Base-by-base conservation (phyloP, 2,888 invertebrate species). In the Pomacea canaliculata region DNA sequence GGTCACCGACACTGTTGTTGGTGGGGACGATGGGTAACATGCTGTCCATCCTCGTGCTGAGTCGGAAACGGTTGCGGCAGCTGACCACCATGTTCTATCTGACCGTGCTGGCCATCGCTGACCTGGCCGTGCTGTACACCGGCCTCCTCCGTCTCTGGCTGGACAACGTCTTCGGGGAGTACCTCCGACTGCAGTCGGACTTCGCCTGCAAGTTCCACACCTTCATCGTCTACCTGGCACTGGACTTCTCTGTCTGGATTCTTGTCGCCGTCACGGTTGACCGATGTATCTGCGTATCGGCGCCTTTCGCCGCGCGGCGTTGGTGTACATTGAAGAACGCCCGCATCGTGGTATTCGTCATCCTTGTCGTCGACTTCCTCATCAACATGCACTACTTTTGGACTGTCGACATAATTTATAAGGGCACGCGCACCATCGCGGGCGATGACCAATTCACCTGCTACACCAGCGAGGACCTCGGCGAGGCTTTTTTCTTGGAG, bases 351-450 rank as follows among this genome's bases (percentile, higher is more conserved):
- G 79, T 86, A 18, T 19, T 76, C 12, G 67, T 77, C 9, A 79
- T 86, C 37, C 27, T 83, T 7, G 13, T 80, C 5, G 23, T 82
- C 0, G 70, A 86, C 18, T 37, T 80, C 5, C 27, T 81, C 2
- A 83, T 89, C 65, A 89, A 89, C 78, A 66, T 84, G 46, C 88
- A 89, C 79, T 85, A 89, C 37, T 81, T 89, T 72, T 87, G 87
- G 86, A 88, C 86, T n/a, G 73, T 70, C 8, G n/a, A 12, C 7
- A 12, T 51, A n/a, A 63, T 67, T 27, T 70, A 65, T 16, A 56
- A 71, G 65, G 73, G 70, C 19, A 70, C 51, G 18, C 63, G 48
- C 49, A 69, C 65, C 60, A 60, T 73, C 56, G 73, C 66, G 4
- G 70, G 73, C n/a, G 63, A 71, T 49, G 70, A 63, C 4, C 67